Conservation (phyloP, 2,113 vertebrate species). For the Sphaerodactylus townsendi region DNA sequence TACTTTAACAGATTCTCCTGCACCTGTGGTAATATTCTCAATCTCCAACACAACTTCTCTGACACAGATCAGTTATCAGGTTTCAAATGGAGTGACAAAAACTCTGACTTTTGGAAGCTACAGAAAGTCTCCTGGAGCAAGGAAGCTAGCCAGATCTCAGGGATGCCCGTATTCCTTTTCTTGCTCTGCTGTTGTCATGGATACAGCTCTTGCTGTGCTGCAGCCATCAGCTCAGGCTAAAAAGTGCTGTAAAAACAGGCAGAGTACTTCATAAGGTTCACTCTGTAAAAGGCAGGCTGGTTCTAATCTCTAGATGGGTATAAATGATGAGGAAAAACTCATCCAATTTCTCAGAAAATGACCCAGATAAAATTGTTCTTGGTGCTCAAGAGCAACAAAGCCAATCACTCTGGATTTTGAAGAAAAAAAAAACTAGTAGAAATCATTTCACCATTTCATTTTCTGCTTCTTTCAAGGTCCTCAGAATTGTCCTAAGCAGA, state of each 20-base stretch:
- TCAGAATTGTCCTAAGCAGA: background rate
- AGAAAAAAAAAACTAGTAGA: background rate
- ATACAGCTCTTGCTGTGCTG: slow-evolving; percentile 3
- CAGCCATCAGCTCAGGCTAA: background rate
- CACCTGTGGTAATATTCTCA: background rate
- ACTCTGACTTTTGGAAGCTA: background rate
- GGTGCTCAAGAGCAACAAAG: background rate
- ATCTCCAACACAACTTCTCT: background rate
- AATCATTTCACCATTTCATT: background rate
- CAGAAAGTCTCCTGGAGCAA: background rate
- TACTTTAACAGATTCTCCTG: background rate
- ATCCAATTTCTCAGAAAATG: background rate
- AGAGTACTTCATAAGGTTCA: background rate
- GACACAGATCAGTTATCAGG: background rate
- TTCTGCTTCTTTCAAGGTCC: background rate
- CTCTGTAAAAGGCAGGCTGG: background rate
- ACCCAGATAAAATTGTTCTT: background rate
- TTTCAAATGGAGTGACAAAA: background rate
- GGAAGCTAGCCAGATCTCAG: background rate
- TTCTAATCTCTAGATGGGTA: background rate
- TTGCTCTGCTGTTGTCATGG: slow-evolving; percentile 7
- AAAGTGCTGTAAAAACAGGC: background rate
- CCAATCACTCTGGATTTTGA: background rate
- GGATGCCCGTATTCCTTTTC: background rate
- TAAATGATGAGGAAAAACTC: background rate